Conservation (phyloP, 2,888 invertebrate species). For the Hololepta plana region DNA sequence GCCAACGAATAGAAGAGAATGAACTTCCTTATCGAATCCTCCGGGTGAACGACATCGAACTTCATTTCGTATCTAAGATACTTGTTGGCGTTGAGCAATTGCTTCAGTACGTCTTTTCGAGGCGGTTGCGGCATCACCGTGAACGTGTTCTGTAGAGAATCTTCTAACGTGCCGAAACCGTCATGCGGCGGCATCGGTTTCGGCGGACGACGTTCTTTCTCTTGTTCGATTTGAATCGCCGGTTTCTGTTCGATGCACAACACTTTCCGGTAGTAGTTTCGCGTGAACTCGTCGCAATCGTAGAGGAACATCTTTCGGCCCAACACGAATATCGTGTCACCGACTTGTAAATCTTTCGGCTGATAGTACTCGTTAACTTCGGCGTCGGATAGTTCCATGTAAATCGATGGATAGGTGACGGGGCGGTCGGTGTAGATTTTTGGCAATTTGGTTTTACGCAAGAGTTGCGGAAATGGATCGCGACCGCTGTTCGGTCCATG, state of each 20-base stretch:
- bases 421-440: slow-evolving; percentile 31
- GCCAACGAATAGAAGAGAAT: slow-evolving; percentile 57
- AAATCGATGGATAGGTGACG: slow-evolving; percentile 44
- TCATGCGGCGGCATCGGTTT: slow-evolving; percentile 44
- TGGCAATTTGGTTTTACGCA: slow-evolving; percentile 59
- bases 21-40: slow-evolving; percentile 58
- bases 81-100: slow-evolving; percentile 53
- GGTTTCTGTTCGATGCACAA: slow-evolving; percentile 28
- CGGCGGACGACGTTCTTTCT: slow-evolving; percentile 14
- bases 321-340: slow-evolving; percentile 48
- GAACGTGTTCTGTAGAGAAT: slow-evolving; percentile 54
- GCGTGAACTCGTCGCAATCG: slow-evolving; percentile 66
- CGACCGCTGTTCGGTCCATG: slow-evolving; percentile 53
- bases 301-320: slow-evolving; percentile 55
- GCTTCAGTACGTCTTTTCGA: slow-evolving; percentile 55
- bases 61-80: slow-evolving; percentile 43
- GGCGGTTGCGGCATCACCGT: slow-evolving; percentile 53
- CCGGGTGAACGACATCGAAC: slow-evolving; percentile 61
- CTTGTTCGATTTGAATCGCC: slow-evolving; percentile 19
- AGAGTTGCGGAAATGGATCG: slow-evolving; percentile 55
- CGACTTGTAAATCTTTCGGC: slow-evolving; percentile 59
- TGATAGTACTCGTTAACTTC: slow-evolving; percentile 63
- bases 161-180: slow-evolving; percentile 59
- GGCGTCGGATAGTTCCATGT: slow-evolving; percentile 47
- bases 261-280: slow-evolving; percentile 42